Evolutionary conservation across 2,797 vertebrate genomes (phyloP).

Genomic region (Gila robusta): DNA sequence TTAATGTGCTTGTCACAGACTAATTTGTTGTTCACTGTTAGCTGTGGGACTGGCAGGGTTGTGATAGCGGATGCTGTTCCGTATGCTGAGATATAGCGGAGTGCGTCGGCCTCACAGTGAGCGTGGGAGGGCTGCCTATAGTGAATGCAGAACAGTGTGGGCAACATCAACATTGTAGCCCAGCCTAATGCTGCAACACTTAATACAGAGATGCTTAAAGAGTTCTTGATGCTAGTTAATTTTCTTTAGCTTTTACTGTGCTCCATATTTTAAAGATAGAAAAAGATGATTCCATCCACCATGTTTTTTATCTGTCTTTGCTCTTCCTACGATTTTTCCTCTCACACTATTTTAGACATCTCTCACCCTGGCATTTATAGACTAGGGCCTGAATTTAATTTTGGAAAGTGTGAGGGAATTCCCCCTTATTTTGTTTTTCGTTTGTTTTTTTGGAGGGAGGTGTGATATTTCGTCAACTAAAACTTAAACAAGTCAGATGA

Average conservation of each 20-base stretch:
- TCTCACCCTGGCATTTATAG: background rate
- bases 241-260: conserved; percentile 5
- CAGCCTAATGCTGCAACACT: background rate
- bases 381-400: too few relatives aligned
- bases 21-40: conserved; percentile 23
- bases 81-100: conserved; percentile 37
- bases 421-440: too few relatives aligned
- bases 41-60: conserved; percentile 60
- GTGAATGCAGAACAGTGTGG: conserved; percentile 8
- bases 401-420: too few relatives aligned
- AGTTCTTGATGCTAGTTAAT: background rate
- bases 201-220: background rate
- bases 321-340: background rate
- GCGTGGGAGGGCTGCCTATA: conserved; percentile 58
- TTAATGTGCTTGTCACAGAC: conserved; percentile 62
- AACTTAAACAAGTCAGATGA: too few relatives aligned
- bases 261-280: background rate
- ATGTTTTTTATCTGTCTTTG: background rate
- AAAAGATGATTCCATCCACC: background rate
- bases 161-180: conserved; percentile 3
- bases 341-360: background rate
- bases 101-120: conserved; percentile 24
- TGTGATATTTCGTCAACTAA: too few relatives aligned
- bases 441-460: too few relatives aligned
- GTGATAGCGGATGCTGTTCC: conserved; percentile 45